Evolutionary conservation across 2,113 vertebrate species (phyloP).

Genomic region (Oostethus manadensis): DNA sequence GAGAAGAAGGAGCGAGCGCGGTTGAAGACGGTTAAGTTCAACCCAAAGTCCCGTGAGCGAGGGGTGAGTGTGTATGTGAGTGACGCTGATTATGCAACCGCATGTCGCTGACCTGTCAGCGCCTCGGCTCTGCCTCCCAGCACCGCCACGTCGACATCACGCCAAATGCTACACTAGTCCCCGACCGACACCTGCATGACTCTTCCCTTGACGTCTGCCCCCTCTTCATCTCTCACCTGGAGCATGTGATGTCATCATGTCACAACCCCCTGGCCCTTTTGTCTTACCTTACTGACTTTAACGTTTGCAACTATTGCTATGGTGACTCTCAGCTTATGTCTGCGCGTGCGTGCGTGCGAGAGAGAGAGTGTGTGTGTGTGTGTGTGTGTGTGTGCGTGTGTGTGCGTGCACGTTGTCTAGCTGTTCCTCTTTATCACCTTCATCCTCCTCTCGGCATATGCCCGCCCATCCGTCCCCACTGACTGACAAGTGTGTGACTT

Average conservation of each 20-base stretch:
- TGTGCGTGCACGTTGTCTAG: not conserved
- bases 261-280: not conserved
- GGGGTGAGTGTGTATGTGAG: constrained; percentile 77
- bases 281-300: not conserved
- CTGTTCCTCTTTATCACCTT: not conserved
- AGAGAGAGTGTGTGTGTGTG: not conserved
- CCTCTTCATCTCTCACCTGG: not conserved
- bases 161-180: not conserved
- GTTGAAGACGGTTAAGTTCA: constrained; percentile 98
- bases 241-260: constrained; percentile 26
- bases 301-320: not conserved
- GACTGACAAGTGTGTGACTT: not conserved
- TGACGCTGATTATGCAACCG: not conserved
- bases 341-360: not conserved
- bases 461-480: no score
- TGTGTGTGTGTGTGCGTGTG: not conserved
- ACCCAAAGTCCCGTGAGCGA: constrained; percentile 91
- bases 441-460: not conserved
- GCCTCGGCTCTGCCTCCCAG: not conserved
- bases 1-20: constrained; percentile 96
- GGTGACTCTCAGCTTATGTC: not conserved
- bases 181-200: constrained; percentile 1
- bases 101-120: constrained; percentile 11
- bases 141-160: not conserved
- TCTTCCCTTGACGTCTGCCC: constrained; percentile 5